Base-by-base conservation (phyloP, 1,140 invertebrate species). In the Bombus terrestris region DNA sequence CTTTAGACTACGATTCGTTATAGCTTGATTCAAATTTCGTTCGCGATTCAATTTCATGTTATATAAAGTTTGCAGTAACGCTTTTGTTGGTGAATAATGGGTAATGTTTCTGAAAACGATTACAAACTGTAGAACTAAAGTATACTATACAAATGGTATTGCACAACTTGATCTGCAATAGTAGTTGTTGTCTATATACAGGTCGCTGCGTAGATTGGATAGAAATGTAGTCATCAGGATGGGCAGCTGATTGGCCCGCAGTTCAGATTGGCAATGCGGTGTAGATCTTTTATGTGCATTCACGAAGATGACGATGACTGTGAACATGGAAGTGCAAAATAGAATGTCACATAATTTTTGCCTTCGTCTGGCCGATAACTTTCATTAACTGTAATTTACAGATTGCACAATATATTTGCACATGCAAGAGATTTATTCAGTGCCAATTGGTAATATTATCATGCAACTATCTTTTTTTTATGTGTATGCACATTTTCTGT, bases 301-400 rank as follows among this genome's bases (percentile, higher is more conserved):
- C 93, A 92, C 93, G 93, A 91, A 94, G 94, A 94, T 94, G 93
- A 94, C 93, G 94, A 93, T 94, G 93, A 94, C 93, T 94, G 93
- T 94, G 93, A 94, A 94, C 94, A 94, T 94, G 92, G 92, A 94
- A 94, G 92, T 91, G 94, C 92, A 94, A 94, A 93, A 94, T 88
- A 91, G 91, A 89, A 85, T 93, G 91, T 94, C 89, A 93, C 91
- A 94, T 93, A 92, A 91, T 87, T 91, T 90, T 92, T 82, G 88
- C 90, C 83, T 71, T 81, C 68, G 81, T 84, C 53, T 73, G 64
- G 39, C 43, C 57, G 72, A 86, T 68, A 76, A 82, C 84, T 91
- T 88, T 87, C 90, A 83, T 81, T 88, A 85, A 86, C 72, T 85
- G 86, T 62, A 87, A 85, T 82, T 75, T 90, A 73, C 69, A 90